Base-by-base conservation (phyloP, 2,797 vertebrate genomes). In the Rhadinocentrus ornatus region DNA sequence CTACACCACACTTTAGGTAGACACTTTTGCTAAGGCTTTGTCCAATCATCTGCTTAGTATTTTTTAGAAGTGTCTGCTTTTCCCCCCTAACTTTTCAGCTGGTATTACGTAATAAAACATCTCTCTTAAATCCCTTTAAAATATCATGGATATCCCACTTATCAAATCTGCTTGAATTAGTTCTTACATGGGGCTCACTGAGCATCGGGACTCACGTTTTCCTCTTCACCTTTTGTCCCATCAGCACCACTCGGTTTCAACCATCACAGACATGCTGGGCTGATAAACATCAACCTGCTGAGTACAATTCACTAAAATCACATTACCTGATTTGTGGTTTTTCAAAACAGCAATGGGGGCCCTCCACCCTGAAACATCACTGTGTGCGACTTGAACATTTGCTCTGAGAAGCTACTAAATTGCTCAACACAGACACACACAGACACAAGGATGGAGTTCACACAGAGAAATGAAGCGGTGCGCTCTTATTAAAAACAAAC, bases 391-490 rank as follows among this genome's bases (percentile, higher is more conserved):
- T 78, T 81, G 71, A 73, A 60, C 66, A 80, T 80, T 79, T 66
- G 71, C 52, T 69, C 44, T 66, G 60, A 77, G 68, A 69, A 66
- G 80, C 67, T 31, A 8, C 77, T 75, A 53, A 73, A 75, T 66
- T 60, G 81, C 48, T 77, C 72, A 64, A 77, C 83, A 91, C 78
- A 88, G 78, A 89, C 70, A 89, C 81, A 83, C 78, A 85, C 84
- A 89, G 74, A 89, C 81, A 89, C 67, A 70, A 79, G 71, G 80
- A 89, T 91, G 91, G 87, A 82, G 88, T 82, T 86, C 83, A 91
- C 89, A 91, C 79, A 91, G 84, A 88, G 84, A 76, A 75, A 89
- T 88, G 85, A 84, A 77, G 84, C 80, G 72, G 78, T 83, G 87
- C 73, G 62, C 80, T 81, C 79, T 72, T 66, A 71, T 76, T 87